phyloP scores from a whole-genome alignment of 1,140 invertebrate genomes.

The Pseudomyrmex sp. region DNA sequence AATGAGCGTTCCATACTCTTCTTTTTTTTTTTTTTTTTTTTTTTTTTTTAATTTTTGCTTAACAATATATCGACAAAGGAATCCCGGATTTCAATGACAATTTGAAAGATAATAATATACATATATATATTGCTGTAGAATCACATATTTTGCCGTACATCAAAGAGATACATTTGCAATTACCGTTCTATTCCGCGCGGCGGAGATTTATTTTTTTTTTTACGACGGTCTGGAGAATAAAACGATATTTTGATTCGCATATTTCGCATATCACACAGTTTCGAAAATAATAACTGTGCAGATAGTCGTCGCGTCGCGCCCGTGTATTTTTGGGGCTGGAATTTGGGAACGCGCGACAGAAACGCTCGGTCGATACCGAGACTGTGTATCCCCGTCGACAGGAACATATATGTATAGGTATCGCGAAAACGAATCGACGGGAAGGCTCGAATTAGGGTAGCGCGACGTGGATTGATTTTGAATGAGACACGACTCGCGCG shows the following conservation, averaged over 20 bases:
- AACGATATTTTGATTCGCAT: conserved; percentile 35
- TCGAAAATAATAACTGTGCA: conserved; percentile 1
- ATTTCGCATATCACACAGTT: background rate
- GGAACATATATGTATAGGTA: conserved; percentile 44
- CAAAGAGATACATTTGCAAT: background rate
- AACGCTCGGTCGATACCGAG: conserved; percentile 21
- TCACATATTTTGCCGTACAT: background rate
- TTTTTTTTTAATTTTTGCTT: background rate
- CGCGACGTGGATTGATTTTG: conserved; percentile 71
- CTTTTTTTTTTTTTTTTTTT: too few relatives aligned
- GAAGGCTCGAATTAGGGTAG: conserved; percentile 65
- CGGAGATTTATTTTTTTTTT: background rate
- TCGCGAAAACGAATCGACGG: conserved; percentile 63
- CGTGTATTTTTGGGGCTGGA: conserved; percentile 34
- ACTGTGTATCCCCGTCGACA: background rate
- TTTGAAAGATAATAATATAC: background rate
- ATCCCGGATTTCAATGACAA: background rate
- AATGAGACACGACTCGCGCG: conserved; percentile 61
- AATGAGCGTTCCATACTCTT: too few relatives aligned
- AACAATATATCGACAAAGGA: background rate
- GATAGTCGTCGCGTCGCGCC: background rate
- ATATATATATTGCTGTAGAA: background rate
- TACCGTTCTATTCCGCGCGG: background rate
- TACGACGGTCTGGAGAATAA: background rate
- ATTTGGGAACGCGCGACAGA: background rate